Evolutionary conservation across 2,113 vertebrate species (phyloP).

Genomic region (Labeo rohita): DNA sequence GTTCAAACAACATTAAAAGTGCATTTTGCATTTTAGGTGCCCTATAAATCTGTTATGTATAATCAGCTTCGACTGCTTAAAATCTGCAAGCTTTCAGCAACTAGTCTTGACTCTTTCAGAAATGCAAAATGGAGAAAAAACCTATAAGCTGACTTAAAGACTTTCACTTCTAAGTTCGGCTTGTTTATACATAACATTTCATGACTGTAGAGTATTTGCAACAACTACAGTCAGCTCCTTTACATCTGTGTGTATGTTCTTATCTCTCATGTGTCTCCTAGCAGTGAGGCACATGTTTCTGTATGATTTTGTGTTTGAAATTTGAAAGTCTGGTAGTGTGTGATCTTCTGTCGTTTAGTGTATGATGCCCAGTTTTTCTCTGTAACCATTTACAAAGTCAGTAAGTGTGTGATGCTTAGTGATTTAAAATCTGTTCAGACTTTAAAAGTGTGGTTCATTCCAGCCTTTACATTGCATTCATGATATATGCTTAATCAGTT

Average conservation of each 20-base stretch:
- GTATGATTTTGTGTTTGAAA: background rate
- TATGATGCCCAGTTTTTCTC: background rate
- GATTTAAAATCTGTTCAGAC: background rate
- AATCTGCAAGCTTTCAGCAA: background rate
- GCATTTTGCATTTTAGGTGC: too few species aligned
- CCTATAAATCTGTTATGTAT: background rate
- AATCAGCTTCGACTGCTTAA: background rate
- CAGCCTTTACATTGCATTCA: background rate
- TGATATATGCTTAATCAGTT: background rate
- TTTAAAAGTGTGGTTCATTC: background rate
- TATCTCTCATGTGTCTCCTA: background rate
- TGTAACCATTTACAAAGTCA: background rate
- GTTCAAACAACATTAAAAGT: too few species aligned
- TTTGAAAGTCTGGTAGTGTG: background rate
- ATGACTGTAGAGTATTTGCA: background rate
- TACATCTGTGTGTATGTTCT: background rate
- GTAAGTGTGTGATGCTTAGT: background rate
- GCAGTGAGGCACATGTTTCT: background rate
- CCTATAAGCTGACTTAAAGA: background rate
- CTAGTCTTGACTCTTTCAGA: background rate
- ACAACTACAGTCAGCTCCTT: background rate
- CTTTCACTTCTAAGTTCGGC: background rate
- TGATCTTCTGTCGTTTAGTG: background rate
- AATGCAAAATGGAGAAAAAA: too few species aligned
- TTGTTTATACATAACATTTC: background rate